A percentile compares a stretch with the other conserved stretches of the same genome.
Conservation (phyloP, 2,888 invertebrate genomes). For the Drosophila flavopinicola region DNA sequence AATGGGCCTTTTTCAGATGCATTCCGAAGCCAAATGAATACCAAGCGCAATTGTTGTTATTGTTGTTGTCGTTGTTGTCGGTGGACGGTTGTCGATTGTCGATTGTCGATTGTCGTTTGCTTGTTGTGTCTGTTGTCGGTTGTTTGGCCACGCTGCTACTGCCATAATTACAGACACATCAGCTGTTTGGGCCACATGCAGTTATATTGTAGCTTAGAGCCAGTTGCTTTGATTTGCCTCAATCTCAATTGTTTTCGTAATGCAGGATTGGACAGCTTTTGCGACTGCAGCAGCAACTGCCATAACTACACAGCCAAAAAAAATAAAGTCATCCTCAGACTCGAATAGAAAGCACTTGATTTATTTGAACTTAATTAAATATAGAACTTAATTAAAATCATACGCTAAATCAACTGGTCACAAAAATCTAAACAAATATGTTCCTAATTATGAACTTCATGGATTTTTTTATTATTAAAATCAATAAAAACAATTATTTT, state of each 20-base stretch:
- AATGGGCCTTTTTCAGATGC: constrained; percentile 38
- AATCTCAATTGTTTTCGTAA: constrained; percentile 77
- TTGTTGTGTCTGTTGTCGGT: constrained; percentile 26
- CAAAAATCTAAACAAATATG: too few relatives aligned
- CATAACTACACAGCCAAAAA: constrained; percentile 34
- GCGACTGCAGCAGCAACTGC: constrained; percentile 22
- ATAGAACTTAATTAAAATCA: too few relatives aligned
- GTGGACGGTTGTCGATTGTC: constrained; percentile 5
- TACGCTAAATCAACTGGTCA: too few relatives aligned
- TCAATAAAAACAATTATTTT: too few relatives aligned
- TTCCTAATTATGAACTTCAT: too few relatives aligned
- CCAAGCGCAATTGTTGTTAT: constrained; percentile 42
- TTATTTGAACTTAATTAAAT: too few relatives aligned
- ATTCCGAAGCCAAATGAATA: constrained; percentile 55
- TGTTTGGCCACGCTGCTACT: constrained; percentile 26
- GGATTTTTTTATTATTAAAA: too few relatives aligned
- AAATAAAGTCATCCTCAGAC: too few relatives aligned
- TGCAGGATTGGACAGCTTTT: too few relatives aligned
- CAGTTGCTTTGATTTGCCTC: constrained; percentile 66
- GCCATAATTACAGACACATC: constrained; percentile 75
- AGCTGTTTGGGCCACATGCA: constrained; percentile 70
- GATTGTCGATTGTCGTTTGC: constrained; percentile 18
- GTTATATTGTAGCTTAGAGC: constrained; percentile 27
- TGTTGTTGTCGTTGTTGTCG: constrained; percentile 10
- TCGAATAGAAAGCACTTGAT: too few relatives aligned